Conservation (phyloP, 1,140 invertebrate genomes). For the Vollenhovia emeryi region DNA sequence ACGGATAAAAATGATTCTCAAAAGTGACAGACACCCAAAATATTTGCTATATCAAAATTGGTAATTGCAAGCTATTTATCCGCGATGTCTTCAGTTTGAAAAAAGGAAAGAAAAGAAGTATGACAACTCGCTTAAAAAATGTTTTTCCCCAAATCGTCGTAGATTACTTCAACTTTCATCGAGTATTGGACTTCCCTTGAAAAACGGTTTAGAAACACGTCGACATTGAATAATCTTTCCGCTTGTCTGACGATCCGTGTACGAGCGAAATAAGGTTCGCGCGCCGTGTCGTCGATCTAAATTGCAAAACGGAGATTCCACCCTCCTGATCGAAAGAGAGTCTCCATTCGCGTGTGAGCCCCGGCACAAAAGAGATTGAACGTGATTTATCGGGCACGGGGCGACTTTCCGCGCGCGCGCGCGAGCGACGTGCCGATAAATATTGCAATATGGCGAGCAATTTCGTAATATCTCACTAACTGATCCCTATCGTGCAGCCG, state of each 20-base stretch:
- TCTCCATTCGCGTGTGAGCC: conserved; percentile 7
- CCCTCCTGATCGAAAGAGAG: conserved; percentile 49
- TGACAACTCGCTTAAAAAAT: neutral
- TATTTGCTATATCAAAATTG: neutral
- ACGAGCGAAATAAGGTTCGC: conserved; percentile 55
- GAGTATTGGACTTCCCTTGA: neutral
- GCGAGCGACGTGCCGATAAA: conserved; percentile 43
- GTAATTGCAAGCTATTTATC: neutral
- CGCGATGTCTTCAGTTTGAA: neutral
- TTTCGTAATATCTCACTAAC: conserved; percentile 61
- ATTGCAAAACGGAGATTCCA: conserved; percentile 59
- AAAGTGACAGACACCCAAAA: neutral
- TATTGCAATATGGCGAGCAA: conserved; percentile 57
- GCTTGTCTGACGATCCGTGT: conserved; percentile 41
- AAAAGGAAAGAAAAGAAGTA: neutral
- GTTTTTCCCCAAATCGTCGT: neutral
- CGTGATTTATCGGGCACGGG: conserved; percentile 46
- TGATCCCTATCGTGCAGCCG: conserved; percentile 51
- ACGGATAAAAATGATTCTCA: neutral
- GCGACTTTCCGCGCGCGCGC: conserved; percentile 29
- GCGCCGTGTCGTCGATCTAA: conserved; percentile 44
- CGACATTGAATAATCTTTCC: conserved; percentile 32
- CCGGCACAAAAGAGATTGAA: conserved; percentile 46
- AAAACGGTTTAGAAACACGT: conserved; percentile 3
- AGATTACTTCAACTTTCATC: neutral